Percentiles rank a stretch among this genome's conserved stretches.
phyloP scores from a whole-genome alignment of 2,888 invertebrate genomes.

The Limnephilus marmoratus region DNA sequence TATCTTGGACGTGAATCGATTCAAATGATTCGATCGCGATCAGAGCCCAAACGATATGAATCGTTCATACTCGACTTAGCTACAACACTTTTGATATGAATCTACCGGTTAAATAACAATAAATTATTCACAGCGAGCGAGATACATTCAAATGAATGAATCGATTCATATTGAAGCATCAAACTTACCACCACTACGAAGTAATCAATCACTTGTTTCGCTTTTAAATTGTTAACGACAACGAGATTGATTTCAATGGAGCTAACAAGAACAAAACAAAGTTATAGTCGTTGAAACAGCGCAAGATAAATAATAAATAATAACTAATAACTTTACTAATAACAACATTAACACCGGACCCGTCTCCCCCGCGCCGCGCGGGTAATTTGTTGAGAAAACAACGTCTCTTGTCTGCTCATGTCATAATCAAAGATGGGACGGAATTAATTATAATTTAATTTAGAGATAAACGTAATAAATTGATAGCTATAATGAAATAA shows the following conservation, averaged over 20 bases:
- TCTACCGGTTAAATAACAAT: not conserved
- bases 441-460: constrained; percentile 5
- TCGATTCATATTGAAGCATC: not conserved
- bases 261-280: not conserved
- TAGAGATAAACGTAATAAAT: constrained; percentile 8
- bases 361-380: not conserved
- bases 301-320: not conserved
- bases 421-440: not conserved
- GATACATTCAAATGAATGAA: not conserved
- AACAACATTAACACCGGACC: not conserved
- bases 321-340: too few species aligned
- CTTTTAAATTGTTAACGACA: not conserved
- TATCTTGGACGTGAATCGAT: not conserved
- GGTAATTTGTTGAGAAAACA: not conserved
- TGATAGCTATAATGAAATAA: not conserved
- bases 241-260: not conserved
- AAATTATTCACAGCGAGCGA: not conserved
- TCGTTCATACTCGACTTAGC: not conserved
- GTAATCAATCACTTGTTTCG: not conserved
- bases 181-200: not conserved
- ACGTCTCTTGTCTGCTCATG: not conserved
- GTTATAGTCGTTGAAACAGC: not conserved
- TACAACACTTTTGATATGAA: not conserved
- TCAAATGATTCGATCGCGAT: not conserved
- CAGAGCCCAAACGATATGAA: not conserved